A percentile compares a stretch with the other conserved stretches of the same genome.
phyloP scores from a whole-genome alignment of 2,113 vertebrate species.

The Ia io region DNA sequence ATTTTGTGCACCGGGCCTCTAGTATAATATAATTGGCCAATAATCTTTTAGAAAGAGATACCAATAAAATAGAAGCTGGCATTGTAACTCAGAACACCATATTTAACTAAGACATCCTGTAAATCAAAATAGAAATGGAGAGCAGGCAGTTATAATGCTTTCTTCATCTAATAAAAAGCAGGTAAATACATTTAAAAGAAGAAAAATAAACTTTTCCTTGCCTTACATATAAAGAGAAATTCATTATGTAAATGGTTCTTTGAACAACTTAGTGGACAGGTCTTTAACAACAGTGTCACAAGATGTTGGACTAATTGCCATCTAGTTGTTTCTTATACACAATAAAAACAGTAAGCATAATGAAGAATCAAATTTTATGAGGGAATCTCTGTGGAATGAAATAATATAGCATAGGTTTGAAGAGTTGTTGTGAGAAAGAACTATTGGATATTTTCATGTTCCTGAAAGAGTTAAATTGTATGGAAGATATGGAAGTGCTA shows the following conservation, averaged over 20 bases:
- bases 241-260: neutral
- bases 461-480: neutral
- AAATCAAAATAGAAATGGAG: conserved; percentile 15
- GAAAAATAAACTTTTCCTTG: neutral
- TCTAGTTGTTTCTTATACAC: neutral
- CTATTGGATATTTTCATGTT: neutral
- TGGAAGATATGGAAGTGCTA: neutral
- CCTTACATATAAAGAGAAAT: conserved; percentile 6
- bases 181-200: neutral
- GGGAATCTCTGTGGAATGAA: neutral
- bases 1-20: too few relatives aligned
- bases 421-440: neutral
- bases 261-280: neutral
- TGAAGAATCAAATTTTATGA: neutral
- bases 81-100: neutral
- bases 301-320: neutral
- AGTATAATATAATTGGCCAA: neutral
- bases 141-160: neutral
- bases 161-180: conserved; percentile 25
- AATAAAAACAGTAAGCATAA: neutral
- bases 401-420: neutral
- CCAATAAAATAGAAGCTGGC: neutral
- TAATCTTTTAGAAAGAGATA: neutral
- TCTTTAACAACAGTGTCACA: neutral
- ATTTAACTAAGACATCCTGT: neutral